Evolutionary conservation across 2,888 invertebrate species (phyloP).

Genomic region (Macrophya annulata): DNA sequence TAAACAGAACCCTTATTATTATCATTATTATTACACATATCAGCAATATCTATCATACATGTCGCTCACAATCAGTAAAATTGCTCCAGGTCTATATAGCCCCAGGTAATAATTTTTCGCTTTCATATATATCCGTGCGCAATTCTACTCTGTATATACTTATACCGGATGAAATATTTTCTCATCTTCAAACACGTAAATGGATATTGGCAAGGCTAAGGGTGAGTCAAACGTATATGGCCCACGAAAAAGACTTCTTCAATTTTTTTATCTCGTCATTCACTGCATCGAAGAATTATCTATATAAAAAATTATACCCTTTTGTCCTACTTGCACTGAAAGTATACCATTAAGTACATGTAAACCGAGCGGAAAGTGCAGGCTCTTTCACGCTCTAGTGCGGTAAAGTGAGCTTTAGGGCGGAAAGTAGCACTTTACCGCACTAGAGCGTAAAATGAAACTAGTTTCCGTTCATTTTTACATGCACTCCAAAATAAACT

Average conservation of each 20-base stretch:
- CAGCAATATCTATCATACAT: background rate
- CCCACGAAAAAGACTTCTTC: background rate
- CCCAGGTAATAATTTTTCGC: background rate
- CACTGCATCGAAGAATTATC: background rate
- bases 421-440: no score
- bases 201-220: slow-evolving; percentile 1
- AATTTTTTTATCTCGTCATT: background rate
- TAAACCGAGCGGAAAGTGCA: no score
- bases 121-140: background rate
- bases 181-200: background rate
- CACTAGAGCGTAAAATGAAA: no score
- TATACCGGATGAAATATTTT: slow-evolving; percentile 8
- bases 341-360: no score
- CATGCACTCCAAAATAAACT: no score
- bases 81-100: background rate
- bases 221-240: background rate
- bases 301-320: background rate
- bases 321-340: no score
- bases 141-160: background rate
- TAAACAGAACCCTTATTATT: background rate
- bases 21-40: background rate
- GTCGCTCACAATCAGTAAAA: background rate
- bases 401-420: no score
- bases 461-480: no score
- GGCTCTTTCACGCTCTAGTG: no score